phyloP scores from a whole-genome alignment of 2,797 vertebrate species.

The Rhabdophis nuchalis region DNA sequence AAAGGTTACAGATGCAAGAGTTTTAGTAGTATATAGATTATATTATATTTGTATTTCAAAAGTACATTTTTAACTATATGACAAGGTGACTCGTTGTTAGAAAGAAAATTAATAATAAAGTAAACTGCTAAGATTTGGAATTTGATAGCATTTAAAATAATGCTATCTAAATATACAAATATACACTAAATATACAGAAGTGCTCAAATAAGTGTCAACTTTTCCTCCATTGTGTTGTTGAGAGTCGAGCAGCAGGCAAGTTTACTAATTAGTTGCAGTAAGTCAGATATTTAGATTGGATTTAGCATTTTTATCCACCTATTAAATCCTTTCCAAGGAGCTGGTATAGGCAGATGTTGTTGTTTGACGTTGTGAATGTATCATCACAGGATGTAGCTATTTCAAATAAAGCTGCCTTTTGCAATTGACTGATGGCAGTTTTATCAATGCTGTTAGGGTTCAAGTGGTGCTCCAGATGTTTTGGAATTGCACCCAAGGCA shows the following conservation, averaged over 20 bases:
- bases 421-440: neutral
- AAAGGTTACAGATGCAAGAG: too few relatives aligned
- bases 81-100: neutral
- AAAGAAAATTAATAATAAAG: neutral
- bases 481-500: neutral
- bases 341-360: neutral
- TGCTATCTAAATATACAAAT: neutral
- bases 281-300: neutral
- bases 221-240: neutral
- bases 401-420: neutral
- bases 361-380: neutral
- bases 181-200: neutral
- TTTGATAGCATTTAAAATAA: neutral
- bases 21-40: neutral
- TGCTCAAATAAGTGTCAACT: neutral
- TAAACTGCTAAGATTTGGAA: neutral
- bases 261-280: neutral
- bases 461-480: neutral
- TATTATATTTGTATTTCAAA: neutral
- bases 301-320: neutral
- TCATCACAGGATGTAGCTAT: neutral
- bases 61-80: neutral
- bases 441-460: neutral
- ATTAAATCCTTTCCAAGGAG: neutral
- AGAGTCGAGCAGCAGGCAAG: neutral